Evolutionary conservation across 1,140 invertebrate genomes (phyloP).

Genomic region (Magallana gigas): DNA sequence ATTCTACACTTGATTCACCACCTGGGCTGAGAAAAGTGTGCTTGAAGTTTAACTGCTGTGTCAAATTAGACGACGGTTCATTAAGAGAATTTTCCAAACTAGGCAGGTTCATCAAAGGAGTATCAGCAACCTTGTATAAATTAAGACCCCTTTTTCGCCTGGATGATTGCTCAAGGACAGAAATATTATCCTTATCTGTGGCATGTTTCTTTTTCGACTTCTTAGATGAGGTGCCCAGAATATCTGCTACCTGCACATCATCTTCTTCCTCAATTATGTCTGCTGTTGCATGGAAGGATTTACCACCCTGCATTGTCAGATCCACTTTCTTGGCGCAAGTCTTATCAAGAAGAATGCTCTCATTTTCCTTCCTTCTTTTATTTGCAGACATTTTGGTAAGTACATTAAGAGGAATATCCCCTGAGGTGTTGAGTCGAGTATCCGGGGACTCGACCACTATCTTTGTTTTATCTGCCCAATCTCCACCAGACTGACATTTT

Average conservation of each 20-base stretch:
- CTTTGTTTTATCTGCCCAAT: neutral
- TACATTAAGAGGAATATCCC: constrained; percentile 5
- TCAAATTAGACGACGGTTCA: neutral
- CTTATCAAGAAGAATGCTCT: neutral
- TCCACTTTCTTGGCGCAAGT: neutral
- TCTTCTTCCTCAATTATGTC: neutral
- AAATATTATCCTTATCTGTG: neutral
- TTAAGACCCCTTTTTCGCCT: constrained; percentile 1
- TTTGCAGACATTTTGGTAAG: neutral
- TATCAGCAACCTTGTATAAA: constrained; percentile 2
- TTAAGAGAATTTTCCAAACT: constrained; percentile 13
- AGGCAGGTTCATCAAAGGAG: neutral
- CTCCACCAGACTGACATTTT: neutral
- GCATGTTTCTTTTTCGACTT: neutral
- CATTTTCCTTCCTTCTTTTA: constrained; percentile 1
- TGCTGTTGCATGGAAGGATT: neutral
- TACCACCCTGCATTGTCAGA: neutral
- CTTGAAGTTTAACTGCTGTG: constrained; percentile 19
- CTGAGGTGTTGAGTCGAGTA: neutral
- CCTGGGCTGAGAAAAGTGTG: neutral
- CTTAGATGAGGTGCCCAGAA: neutral
- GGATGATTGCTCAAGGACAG: neutral
- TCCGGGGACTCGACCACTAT: neutral
- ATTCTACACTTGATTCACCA: neutral
- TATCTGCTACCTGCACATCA: neutral